Percentiles rank a stretch among this genome's conserved stretches.
These are phyloP conservation scores for Oceanodroma leucorhoa DNA, from an alignment of 2,797 vertebrate species.

Conservation along the genomic window DNA sequence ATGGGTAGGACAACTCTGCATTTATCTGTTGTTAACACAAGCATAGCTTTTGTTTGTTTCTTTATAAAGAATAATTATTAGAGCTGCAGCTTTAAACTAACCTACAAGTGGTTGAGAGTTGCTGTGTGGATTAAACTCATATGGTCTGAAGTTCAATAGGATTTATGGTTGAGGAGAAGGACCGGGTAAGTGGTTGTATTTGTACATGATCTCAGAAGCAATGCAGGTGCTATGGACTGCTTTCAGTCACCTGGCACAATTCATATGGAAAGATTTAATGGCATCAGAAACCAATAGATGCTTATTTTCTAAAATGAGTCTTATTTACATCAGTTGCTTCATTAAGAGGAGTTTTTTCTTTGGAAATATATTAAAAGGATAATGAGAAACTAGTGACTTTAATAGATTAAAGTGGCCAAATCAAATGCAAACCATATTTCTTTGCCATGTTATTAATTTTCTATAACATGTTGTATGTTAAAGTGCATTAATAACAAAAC, in stretches of 20 bases:
- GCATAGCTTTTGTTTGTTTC: not conserved
- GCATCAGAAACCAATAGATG: not conserved
- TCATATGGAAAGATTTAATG: not conserved
- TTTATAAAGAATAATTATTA: not conserved
- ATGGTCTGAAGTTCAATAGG: not conserved
- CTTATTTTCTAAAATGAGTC: not conserved
- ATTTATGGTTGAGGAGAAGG: not conserved
- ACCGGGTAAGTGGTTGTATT: not conserved
- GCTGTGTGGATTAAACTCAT: not conserved
- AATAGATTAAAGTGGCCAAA: not conserved
- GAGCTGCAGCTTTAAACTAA: not conserved
- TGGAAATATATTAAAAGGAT: not conserved
- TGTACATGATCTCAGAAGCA: not conserved
- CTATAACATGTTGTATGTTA: not conserved
- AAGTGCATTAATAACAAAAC: not conserved
- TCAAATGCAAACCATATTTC: not conserved
- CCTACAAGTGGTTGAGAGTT: not conserved
- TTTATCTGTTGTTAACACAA: not conserved
- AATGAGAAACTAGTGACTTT: not conserved
- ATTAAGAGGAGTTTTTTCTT: not conserved
- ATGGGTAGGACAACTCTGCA: not conserved
- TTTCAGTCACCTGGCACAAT: not conserved
- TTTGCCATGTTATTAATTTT: not conserved
- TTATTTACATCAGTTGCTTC: not conserved
- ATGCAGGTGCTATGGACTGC: not conserved